phyloP scores from a whole-genome alignment of 2,888 invertebrate species.

The Syrista parreyssii region DNA sequence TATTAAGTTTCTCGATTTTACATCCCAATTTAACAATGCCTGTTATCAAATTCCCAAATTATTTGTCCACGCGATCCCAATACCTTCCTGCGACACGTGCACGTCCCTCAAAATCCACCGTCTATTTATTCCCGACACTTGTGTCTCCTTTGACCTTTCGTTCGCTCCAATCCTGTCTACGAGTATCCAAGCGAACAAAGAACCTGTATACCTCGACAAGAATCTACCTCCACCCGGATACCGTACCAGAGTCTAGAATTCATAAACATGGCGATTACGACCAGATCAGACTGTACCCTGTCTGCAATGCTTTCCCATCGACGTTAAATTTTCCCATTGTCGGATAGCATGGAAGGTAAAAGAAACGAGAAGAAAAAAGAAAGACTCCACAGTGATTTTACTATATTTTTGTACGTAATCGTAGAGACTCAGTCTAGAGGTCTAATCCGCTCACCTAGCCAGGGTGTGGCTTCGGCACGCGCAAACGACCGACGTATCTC shows the following conservation, averaged over 20 bases:
- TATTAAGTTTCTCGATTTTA: background rate
- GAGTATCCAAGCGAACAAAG: background rate
- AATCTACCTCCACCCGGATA: background rate
- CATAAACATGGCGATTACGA: background rate
- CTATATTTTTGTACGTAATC: background rate
- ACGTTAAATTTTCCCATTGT: no score
- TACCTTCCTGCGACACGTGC: background rate
- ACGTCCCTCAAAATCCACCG: background rate
- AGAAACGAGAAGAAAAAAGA: background rate
- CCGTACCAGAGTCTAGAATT: background rate
- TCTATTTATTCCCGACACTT: background rate
- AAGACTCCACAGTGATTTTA: background rate
- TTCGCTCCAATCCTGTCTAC: background rate
- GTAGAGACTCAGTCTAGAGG: background rate
- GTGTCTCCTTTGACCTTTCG: background rate
- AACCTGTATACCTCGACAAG: background rate
- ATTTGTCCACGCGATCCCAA: background rate
- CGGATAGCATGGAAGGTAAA: background rate
- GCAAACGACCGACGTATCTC: slow-evolving; percentile 26
- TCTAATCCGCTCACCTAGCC: slow-evolving; percentile 12
- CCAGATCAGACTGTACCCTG: no score
- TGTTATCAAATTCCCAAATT: background rate
- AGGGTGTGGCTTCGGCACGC: slow-evolving; percentile 34
- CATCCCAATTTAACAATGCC: background rate
- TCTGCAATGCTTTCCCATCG: no score